These are phyloP conservation scores for Metallyticus violacea DNA, from an alignment of 2,888 invertebrate species.

Conservation along the genomic window DNA sequence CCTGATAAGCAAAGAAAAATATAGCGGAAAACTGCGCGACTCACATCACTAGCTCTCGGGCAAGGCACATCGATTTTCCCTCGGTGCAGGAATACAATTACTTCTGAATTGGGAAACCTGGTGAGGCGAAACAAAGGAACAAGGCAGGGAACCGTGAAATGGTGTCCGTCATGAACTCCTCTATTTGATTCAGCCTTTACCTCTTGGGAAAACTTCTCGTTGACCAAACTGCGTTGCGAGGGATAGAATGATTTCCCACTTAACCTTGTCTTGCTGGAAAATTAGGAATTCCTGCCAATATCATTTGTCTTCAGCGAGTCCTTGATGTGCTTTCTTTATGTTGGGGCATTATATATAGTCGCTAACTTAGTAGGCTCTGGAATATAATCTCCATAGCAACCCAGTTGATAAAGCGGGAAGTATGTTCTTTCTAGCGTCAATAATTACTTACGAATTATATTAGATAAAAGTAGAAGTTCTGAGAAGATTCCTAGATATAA, in stretches of 20 bases:
- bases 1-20: no score
- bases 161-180: not conserved
- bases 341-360: no score
- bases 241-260: not conserved
- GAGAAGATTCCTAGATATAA: no score
- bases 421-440: no score
- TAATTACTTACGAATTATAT: no score
- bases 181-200: not conserved
- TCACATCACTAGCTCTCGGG: no score
- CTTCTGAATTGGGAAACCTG: not conserved
- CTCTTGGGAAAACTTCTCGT: not conserved
- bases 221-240: not conserved
- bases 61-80: not conserved
- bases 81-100: not conserved
- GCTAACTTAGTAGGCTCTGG: no score
- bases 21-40: no score
- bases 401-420: no score
- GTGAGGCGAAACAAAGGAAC: not conserved
- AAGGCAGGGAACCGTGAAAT: not conserved
- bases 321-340: no score
- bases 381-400: no score
- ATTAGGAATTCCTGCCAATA: not conserved
- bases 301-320: not conserved
- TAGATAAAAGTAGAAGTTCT: no score
- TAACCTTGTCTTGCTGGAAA: not conserved